Percentiles rank a stretch among this genome's conserved stretches.
Conservation (phyloP, 2,113 vertebrate genomes). For the Cottus gobio region DNA sequence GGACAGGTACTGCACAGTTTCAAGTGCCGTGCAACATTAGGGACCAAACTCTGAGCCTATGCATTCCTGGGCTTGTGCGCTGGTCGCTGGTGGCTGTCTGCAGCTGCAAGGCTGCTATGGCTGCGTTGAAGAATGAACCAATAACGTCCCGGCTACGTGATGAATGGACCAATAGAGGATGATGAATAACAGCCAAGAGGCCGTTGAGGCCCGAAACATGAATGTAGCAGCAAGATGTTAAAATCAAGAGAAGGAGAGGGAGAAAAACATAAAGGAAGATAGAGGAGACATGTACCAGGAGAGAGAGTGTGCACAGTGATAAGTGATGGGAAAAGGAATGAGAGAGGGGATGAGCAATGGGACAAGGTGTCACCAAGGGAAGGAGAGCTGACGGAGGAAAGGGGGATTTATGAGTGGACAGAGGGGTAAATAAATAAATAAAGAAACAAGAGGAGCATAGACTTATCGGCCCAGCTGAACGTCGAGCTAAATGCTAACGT, state of each 20-base stretch:
- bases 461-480: neutral
- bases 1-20: conserved; percentile 35
- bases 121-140: conserved; percentile 72
- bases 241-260: conserved; percentile 18
- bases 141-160: conserved; percentile 65
- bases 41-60: conserved; percentile 51
- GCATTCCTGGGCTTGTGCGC: conserved; percentile 68
- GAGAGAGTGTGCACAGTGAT: conserved; percentile 38
- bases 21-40: conserved; percentile 54
- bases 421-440: neutral
- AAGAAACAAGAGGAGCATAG: neutral
- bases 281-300: conserved; percentile 41
- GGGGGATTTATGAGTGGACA: conserved; percentile 51
- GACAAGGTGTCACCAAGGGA: conserved; percentile 48
- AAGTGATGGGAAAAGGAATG: conserved; percentile 55
- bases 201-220: conserved; percentile 48
- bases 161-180: conserved; percentile 78
- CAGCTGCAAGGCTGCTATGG: conserved; percentile 55
- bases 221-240: conserved; percentile 64
- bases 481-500: neutral
- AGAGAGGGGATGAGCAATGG: conserved; percentile 54
- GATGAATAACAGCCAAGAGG: conserved; percentile 69
- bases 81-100: conserved; percentile 63
- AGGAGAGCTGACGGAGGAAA: conserved; percentile 54
- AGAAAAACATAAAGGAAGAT: conserved; percentile 34